A percentile compares a stretch with the other conserved stretches of the same genome.
These are phyloP conservation scores for Carassius carassius DNA, from an alignment of 2,113 vertebrate species.

Conservation along the genomic window DNA sequence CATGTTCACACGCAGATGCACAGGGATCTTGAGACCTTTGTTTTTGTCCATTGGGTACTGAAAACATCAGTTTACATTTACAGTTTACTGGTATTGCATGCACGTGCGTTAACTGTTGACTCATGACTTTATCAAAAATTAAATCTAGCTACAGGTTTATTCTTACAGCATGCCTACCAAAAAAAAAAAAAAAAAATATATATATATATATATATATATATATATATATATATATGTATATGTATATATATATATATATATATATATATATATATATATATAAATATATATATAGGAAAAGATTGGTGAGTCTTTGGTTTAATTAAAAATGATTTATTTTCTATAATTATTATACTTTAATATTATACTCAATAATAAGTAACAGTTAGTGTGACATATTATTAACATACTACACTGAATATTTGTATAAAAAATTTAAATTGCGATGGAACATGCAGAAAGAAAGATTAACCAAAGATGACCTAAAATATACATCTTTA, in stretches of 20 bases:
- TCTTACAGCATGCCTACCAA: background rate
- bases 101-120: background rate
- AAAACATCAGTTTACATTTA: constrained; percentile 77
- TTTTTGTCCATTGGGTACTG: constrained; percentile 93
- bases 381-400: background rate
- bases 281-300: background rate
- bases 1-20: constrained; percentile 87
- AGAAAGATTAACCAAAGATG: background rate
- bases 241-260: no score
- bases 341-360: background rate
- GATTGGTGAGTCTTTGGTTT: background rate
- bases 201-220: no score
- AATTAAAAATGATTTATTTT: no score
- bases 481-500: background rate
- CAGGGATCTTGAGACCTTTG: constrained; percentile 86
- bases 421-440: background rate
- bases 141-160: background rate
- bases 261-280: no score
- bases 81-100: background rate
- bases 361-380: background rate
- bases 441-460: background rate
- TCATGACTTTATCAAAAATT: background rate
- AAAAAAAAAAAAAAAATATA: no score
- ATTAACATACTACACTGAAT: background rate
- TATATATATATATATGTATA: no score